Conservation (phyloP, 2,113 vertebrate genomes). For the Ornithorhynchus anatinus region DNA sequence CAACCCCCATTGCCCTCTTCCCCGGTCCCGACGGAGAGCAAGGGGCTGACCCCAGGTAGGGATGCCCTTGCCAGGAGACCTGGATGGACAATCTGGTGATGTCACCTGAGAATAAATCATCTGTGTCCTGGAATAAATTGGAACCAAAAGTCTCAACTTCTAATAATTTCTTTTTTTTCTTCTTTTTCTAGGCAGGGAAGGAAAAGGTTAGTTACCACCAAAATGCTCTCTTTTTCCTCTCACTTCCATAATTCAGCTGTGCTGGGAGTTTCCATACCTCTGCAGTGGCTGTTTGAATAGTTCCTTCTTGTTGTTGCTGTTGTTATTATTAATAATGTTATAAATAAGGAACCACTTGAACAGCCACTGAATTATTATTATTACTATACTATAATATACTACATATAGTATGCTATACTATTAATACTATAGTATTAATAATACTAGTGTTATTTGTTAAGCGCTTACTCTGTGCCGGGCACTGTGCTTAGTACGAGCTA, state of each 20-base stretch:
- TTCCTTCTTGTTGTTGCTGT: too few relatives aligned
- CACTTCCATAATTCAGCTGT: not conserved
- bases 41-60: too few relatives aligned
- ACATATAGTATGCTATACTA: too few relatives aligned
- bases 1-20: too few relatives aligned
- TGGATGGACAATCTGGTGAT: too few relatives aligned
- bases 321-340: too few relatives aligned
- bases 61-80: too few relatives aligned
- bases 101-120: constrained; percentile 60
- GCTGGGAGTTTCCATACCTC: not conserved
- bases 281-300: not conserved
- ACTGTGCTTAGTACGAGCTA: not conserved
- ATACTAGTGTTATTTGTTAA: not conserved
- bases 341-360: too few relatives aligned
- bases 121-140: constrained; percentile 61
- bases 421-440: too few relatives aligned
- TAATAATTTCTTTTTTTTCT: constrained; percentile 57
- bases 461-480: not conserved
- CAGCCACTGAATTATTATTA: too few relatives aligned
- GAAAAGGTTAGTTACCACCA: constrained; percentile 44
- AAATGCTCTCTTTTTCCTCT: not conserved
- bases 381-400: too few relatives aligned
- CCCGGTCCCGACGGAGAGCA: too few relatives aligned
- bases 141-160: constrained; percentile 59
- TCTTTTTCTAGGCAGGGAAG: constrained; percentile 2